phyloP scores from a whole-genome alignment of 2,113 vertebrate species.

The Heloderma charlesbogerti region DNA sequence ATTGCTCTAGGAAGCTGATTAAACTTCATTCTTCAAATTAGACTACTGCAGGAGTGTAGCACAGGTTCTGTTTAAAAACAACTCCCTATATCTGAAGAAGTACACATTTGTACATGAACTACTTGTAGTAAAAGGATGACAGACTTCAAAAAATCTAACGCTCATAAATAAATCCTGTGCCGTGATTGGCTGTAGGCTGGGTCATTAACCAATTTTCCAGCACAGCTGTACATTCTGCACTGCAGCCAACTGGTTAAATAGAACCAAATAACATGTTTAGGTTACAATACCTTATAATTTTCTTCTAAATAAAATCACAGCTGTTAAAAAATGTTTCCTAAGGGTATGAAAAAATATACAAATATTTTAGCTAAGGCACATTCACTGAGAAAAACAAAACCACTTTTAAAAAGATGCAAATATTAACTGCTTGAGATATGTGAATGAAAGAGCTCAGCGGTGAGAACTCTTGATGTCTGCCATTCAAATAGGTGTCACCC shows the following conservation, averaged over 20 bases:
- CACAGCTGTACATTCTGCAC: slow-evolving; percentile 68
- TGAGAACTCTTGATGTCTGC: slow-evolving; percentile 55
- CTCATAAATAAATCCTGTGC: slow-evolving; percentile 64
- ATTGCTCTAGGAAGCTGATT: neutral
- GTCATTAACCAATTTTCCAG: slow-evolving; percentile 72
- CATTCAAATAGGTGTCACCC: slow-evolving; percentile 56
- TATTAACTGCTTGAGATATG: slow-evolving; percentile 46
- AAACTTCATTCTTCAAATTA: slow-evolving; percentile 27
- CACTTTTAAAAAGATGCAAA: slow-evolving; percentile 30
- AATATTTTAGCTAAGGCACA: slow-evolving; percentile 69
- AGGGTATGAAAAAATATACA: slow-evolving; percentile 56
- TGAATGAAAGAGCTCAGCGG: slow-evolving; percentile 58
- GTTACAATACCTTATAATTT: slow-evolving; percentile 53
- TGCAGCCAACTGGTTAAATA: slow-evolving; percentile 52
- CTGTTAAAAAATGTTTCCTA: slow-evolving; percentile 47
- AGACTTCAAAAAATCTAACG: slow-evolving; percentile 67
- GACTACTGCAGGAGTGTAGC: neutral
- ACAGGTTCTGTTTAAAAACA: slow-evolving; percentile 7
- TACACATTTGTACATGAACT: slow-evolving; percentile 54
- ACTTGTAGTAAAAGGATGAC: slow-evolving; percentile 54
- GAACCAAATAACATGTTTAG: slow-evolving; percentile 58
- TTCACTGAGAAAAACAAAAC: slow-evolving; percentile 52
- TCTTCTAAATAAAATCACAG: slow-evolving; percentile 56
- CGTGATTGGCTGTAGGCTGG: slow-evolving; percentile 67
- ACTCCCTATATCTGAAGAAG: slow-evolving; percentile 28